These are phyloP conservation scores for Bellardia pandia DNA, from an alignment of 2,888 invertebrate species.

Conservation along the genomic window DNA sequence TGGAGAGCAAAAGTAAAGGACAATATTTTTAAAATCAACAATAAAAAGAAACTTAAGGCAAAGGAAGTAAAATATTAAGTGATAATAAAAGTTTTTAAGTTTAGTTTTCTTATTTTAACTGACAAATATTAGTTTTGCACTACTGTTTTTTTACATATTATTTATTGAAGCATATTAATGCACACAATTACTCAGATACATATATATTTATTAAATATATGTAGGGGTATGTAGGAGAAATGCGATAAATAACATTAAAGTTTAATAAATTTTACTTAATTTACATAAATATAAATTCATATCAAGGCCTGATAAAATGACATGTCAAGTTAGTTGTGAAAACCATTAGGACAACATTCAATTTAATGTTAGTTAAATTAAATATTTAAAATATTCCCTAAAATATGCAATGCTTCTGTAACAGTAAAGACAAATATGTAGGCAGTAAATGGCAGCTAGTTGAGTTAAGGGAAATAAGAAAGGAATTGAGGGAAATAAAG, in stretches of 20 bases:
- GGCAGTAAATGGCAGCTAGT: neutral
- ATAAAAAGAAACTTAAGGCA: too few relatives aligned
- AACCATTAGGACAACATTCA: slow-evolving; percentile 36
- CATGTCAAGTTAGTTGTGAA: slow-evolving; percentile 32
- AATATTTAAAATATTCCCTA: slow-evolving; percentile 50
- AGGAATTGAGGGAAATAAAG: neutral
- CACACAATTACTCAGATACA: neutral
- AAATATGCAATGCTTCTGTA: neutral
- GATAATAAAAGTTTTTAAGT: too few relatives aligned
- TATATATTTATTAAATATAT: neutral
- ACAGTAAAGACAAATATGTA: neutral
- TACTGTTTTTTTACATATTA: slow-evolving; percentile 10
- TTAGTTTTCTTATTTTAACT: too few relatives aligned
- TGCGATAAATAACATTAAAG: slow-evolving; percentile 62
- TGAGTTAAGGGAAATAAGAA: neutral
- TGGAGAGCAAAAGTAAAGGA: neutral
- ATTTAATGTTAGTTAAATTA: neutral
- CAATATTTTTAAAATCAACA: neutral
- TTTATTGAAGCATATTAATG: neutral
- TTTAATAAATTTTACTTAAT: slow-evolving; percentile 60
- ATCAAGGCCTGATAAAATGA: slow-evolving; percentile 36
- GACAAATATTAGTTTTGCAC: neutral
- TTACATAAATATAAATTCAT: slow-evolving; percentile 41
- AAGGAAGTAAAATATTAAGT: too few relatives aligned
- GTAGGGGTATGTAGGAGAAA: neutral